Conservation (phyloP, 2,888 invertebrate species). For the Sminthurides aquaticus region DNA sequence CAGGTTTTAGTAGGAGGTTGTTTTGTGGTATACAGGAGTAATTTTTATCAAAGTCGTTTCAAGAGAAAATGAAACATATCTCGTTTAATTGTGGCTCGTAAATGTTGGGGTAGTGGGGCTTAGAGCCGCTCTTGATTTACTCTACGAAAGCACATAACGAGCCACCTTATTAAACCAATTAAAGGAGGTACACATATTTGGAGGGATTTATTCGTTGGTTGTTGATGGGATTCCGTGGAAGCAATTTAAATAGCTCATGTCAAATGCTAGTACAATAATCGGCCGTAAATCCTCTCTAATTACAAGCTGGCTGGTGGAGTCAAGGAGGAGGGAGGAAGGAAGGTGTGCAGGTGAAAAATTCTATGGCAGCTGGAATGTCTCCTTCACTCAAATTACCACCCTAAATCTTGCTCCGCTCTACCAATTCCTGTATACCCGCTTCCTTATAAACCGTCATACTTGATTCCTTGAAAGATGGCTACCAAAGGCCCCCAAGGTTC, state of each 20-base stretch:
- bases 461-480: no score
- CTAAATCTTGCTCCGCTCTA: background rate
- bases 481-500: no score
- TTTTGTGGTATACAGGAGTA: no score
- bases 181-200: background rate
- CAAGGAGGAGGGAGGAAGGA: background rate
- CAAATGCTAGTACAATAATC: background rate
- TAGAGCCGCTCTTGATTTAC: background rate
- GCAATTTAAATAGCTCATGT: background rate
- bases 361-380: background rate
- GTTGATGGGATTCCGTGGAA: background rate
- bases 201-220: background rate
- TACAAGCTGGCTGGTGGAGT: background rate
- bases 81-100: background rate
- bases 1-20: no score
- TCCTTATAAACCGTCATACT: no score
- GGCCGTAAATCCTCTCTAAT: background rate
- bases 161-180: background rate
- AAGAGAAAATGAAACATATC: background rate
- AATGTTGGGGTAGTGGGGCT: background rate
- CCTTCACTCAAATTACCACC: background rate
- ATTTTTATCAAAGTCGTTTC: background rate
- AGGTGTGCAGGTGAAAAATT: background rate
- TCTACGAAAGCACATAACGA: background rate
- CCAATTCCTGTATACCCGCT: no score